Base-by-base conservation (phyloP, 1,140 invertebrate species). In the Pemphigus obesinymphae region DNA sequence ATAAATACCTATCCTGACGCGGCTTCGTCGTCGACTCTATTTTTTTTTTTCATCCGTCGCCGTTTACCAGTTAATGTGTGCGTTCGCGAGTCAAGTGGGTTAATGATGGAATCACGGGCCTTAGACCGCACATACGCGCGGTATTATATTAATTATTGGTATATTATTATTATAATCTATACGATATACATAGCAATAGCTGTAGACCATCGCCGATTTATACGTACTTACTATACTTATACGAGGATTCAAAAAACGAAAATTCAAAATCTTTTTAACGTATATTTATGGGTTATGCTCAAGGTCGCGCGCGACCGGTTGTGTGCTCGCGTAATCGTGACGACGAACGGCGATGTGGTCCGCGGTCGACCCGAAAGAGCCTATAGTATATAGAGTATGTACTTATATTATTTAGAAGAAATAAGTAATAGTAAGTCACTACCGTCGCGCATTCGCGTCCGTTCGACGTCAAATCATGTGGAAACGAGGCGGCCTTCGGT, bases 381-480 rank as follows among this genome's bases (percentile, higher is more conserved):
- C 3, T 13, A 63, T 34, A 20, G 0, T 53, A 29, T 29, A 29
- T 61, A 2, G 15, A 29, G 58, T 61, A 7, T 55, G 10, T 23
- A 13, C 1, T 0, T 61, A 31, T n/a, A n/a, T n/a, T n/a, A n/a
- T n/a, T n/a, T n/a, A n/a, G n/a, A n/a, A n/a, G 13, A 5, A 61
- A 61, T 20, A 34, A 2, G 17, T 23, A 58, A 3, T 23, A 23
- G 23, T 13, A 58, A 10, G 15, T 70, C 23, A 29, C 43, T 13
- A n/a, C 20, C 23, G 68, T 72, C 43, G 43, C 20, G 43, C 26
- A 15, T 43, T 43, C n/a, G 37, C 68, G 70, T 73, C 70, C 55
- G 76, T n/a, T 31, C 34, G 55, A 23, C 34, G 53, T 61, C 34
- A 78, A 78, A 45, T 78, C 75, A 29, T 61, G 53, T 58, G 75